Evolutionary conservation across 2,888 invertebrate species (phyloP).

Genomic region (Hermaeophaga mercurialis): DNA sequence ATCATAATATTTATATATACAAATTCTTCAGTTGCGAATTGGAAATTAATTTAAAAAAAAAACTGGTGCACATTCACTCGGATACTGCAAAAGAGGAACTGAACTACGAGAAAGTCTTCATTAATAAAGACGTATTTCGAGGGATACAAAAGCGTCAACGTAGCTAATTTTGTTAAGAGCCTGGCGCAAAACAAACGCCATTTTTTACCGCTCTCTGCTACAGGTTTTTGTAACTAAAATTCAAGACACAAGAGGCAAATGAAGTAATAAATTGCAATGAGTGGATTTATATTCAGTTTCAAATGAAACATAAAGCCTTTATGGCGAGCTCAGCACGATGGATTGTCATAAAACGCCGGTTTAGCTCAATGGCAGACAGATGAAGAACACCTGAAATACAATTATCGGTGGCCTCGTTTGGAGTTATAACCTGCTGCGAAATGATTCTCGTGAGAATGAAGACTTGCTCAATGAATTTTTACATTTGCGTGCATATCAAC

Average conservation of each 20-base stretch:
- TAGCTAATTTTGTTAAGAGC: too few relatives aligned
- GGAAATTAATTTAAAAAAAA: too few relatives aligned
- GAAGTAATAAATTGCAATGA: slow-evolving; percentile 24
- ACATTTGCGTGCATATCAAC: background rate
- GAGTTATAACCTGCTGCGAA: slow-evolving; percentile 17
- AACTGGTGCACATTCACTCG: too few relatives aligned
- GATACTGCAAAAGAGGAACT: too few relatives aligned
- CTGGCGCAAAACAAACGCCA: too few relatives aligned
- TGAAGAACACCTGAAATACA: slow-evolving; percentile 17
- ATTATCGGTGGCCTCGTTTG: slow-evolving; percentile 20
- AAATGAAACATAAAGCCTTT: slow-evolving; percentile 25
- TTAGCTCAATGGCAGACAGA: slow-evolving; percentile 15
- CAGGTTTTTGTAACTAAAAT: background rate
- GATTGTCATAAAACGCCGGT: slow-evolving; percentile 13
- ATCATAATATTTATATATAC: too few relatives aligned
- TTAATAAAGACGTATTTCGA: too few relatives aligned
- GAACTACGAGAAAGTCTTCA: too few relatives aligned
- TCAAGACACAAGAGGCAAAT: slow-evolving; percentile 4
- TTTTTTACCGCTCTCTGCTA: too few relatives aligned
- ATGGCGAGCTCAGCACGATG: slow-evolving; percentile 8
- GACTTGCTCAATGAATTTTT: background rate
- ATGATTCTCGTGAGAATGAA: slow-evolving; percentile 11
- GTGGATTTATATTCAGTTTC: slow-evolving; percentile 30
- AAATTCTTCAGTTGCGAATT: too few relatives aligned
- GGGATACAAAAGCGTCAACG: too few relatives aligned